Evolutionary conservation across 92 coral and sea anemone species (phyloP), one percentile per base, ranked within the genome.

Genomic region (Metridium senile): DNA sequence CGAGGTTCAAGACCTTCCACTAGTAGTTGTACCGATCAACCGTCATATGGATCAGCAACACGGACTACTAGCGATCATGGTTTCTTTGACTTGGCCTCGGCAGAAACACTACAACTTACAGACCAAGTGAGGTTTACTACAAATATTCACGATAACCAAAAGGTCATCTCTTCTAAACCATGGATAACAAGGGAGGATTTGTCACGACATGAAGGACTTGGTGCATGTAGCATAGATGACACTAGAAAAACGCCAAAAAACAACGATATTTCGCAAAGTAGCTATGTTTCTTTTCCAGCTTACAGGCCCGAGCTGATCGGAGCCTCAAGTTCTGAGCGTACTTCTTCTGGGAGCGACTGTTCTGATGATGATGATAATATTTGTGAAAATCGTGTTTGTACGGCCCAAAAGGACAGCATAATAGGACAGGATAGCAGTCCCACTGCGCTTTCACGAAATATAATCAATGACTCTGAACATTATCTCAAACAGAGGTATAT

Each of bases 221-320:
- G 0, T 28, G 9, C n/a, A 20, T 23, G 30, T 26, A 58, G 67
- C 23, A 25, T 71, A 20, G 18, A 11, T 11, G 20, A 71, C 49
- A 76, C n/a, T n/a, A n/a, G n/a, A n/a, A n/a, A 26, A 0, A 68
- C 43, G 23, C 28, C 71, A 34, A 57, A 64, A 54, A 74, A 72
- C 21, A 26, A 49, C 28, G 56, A 53, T 11, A 64, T 52, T 28
- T 70, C 47, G 30, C 78, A 85, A 76, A 92, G 93, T 62, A 88
- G 85, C 59, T 94, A 94, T 57, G 84, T 94, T 46, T 94, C 98
- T 20, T 94, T 94, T 83, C 98, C 98, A 53, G 98, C 98, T 23
- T 94, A 94, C 77, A 86, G 93, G 57, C 82, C 97, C 33, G 94
- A 89, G 54, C 82, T 91, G 81, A 66, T 67, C 47, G 56, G 71